Evolutionary conservation across 2,113 vertebrate genomes (phyloP), one percentile per base, ranked within the genome.

Genomic region (Dolichallabes microphthalmus): DNA sequence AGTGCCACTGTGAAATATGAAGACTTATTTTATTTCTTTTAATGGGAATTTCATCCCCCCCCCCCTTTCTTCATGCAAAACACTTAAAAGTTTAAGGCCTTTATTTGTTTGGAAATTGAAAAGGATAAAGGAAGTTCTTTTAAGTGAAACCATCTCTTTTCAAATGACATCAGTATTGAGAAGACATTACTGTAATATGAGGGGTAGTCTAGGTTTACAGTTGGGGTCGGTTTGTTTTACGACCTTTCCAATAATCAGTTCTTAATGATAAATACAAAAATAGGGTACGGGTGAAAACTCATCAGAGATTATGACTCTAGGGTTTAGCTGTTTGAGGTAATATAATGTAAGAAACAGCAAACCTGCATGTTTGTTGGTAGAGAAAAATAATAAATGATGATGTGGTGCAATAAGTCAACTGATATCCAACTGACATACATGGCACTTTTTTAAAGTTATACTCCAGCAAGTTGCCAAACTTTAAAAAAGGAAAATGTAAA

Each of bases 81-180:
- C 83, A 92, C 91, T 91, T 93, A 83, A 94, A 93, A 91, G 90
- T 84, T 45, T 45, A 45, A 45, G 63, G 53, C 66, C 82, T 77
- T 88, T 66, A n/a, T 25, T 87, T 82, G 81, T 91, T 90, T 92
- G 89, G 85, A 12, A 66, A 57, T 85, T 61, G 61, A 68, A 85
- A 64, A 85, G 64, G 60, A 85, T 8, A 89, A 91, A 91, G 91
- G 91, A 90, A 91, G 86, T 86, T 53, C 69, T 90, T 86, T 89
- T 82, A 90, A 86, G 89, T 82, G 15, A 30, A 85, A 90, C 60
- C 88, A 55, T 80, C 80, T 89, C 85, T 86, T 87, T 68, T 79
- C 90, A 68, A 90, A 91, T 90, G 90, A 89, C 91, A 88, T 89
- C 90, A 90, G 88, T 77, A 63, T 92, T 75, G 84, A 88, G 86